Base-by-base conservation (phyloP, 2,113 vertebrate genomes). In the Jacana jacana region DNA sequence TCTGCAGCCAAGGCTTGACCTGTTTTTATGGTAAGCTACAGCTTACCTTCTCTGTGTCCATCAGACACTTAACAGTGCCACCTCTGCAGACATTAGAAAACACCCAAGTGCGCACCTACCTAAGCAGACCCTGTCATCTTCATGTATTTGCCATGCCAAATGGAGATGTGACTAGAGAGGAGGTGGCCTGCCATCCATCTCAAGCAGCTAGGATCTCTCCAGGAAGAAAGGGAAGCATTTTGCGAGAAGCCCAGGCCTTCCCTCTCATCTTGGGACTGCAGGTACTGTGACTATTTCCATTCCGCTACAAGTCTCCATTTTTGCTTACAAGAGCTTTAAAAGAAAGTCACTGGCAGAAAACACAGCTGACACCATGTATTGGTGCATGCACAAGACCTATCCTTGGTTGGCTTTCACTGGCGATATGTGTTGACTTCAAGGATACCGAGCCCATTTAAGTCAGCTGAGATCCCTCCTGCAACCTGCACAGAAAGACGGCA, bases 351-450 rank as follows among this genome's bases (percentile, higher is more conserved):
- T 46, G 14, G 31, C 22, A 73, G 30, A 39, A 51, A 69, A 27
- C 31, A 85, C 33, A 39, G 44, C 12, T 52, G 16, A 42, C 77
- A 58, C 17, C 0, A 0, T 6, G 31, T 27, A 27, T 6, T 25
- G 28, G 54, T 2, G 2, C 30, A 73, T 1, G 5, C 1, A 8
- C 7, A 25, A 18, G 17, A 46, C 8, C 27, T 48, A 37, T 19
- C 22, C 25, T 63, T 1, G 7, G 17, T 14, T 11, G 70, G 18
- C 11, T 16, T 76, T 60, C n/a, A n/a, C 44, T 8, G 11, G 2
- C 5, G 22, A 2, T 25, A 24, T 6, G 11, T 8, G 14, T 4
- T 20, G 35, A 14, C 48, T 82, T 89, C 35, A 61, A 52, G 20
- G 17, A 75, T 6, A n/a, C 39, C 76, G 27, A 64, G 14, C 11